phyloP scores from a whole-genome alignment of 2,888 invertebrate species.

The Argynnis bischoffii region DNA sequence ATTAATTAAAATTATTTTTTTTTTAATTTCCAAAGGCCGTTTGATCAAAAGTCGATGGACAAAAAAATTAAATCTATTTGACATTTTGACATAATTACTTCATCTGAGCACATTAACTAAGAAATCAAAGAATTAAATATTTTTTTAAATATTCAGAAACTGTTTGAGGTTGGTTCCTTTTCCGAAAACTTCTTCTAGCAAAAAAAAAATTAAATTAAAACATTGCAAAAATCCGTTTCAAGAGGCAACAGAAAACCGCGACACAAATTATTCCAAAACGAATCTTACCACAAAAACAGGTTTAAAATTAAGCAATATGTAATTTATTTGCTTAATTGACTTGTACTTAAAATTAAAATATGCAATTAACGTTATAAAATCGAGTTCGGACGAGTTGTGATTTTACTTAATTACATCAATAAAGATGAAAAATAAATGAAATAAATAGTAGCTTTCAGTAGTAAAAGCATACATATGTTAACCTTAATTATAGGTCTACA shows the following conservation, averaged over 20 bases:
- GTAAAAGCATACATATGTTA: background rate
- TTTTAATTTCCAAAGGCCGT: too few relatives aligned
- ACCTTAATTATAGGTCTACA: background rate
- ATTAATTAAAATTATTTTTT: too few relatives aligned
- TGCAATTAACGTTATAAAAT: constrained; percentile 18
- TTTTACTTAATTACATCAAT: constrained; percentile 1
- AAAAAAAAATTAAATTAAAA: too few relatives aligned
- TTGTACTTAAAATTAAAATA: constrained; percentile 21
- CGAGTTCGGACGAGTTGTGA: background rate
- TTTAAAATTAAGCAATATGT: constrained; percentile 15
- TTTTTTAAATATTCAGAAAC: too few relatives aligned
- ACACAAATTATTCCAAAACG: background rate
- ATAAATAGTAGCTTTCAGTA: background rate
- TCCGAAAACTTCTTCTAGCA: too few relatives aligned
- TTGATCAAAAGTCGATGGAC: too few relatives aligned
- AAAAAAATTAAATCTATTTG: too few relatives aligned
- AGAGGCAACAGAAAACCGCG: background rate
- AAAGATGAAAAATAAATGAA: background rate
- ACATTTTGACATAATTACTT: too few relatives aligned
- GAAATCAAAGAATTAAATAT: too few relatives aligned
- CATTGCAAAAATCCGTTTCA: too few relatives aligned
- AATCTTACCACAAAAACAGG: constrained; percentile 11
- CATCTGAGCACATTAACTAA: too few relatives aligned
- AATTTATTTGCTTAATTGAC: constrained; percentile 12
- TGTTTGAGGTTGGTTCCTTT: too few relatives aligned